phyloP scores from a whole-genome alignment of 2,888 invertebrate species.

The Pristionchus arcanus region DNA sequence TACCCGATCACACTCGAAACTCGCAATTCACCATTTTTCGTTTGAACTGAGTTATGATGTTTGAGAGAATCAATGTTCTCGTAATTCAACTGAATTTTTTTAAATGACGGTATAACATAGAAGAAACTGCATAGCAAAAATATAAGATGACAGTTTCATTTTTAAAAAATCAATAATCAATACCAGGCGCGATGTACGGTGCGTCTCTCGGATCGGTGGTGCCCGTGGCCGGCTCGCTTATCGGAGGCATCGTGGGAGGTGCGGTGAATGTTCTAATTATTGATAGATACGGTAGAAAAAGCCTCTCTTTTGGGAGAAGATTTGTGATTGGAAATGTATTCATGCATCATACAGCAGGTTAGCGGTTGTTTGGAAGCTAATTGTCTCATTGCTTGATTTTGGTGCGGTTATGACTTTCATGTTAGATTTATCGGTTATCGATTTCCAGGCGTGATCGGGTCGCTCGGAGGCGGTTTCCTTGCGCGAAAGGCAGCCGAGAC shows the following conservation, averaged over 20 bases:
- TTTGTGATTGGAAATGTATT: too few relatives aligned
- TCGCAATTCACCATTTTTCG: too few relatives aligned
- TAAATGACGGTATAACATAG: too few relatives aligned
- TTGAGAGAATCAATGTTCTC: too few relatives aligned
- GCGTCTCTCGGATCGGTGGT: not conserved
- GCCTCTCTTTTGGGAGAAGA: too few relatives aligned
- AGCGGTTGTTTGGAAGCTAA: not conserved
- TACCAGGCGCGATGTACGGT: slow-evolving; percentile 41
- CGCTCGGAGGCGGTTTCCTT: not conserved
- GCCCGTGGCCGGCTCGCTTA: not conserved
- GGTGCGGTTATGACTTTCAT: not conserved
- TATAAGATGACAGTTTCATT: not conserved
- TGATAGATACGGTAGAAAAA: too few relatives aligned
- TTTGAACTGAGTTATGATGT: too few relatives aligned
- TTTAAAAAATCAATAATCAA: not conserved
- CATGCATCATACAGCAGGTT: too few relatives aligned
- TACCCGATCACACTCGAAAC: too few relatives aligned
- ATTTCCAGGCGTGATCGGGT: slow-evolving; percentile 17
- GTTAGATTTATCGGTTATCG: not conserved
- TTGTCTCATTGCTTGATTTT: not conserved
- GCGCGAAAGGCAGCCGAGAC: slow-evolving; percentile 15
- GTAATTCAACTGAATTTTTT: too few relatives aligned
- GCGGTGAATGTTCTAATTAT: not conserved
- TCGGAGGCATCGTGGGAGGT: slow-evolving; percentile 40
- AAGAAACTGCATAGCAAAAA: too few relatives aligned